phyloP scores from a whole-genome alignment of 2,888 invertebrate genomes.

The Choristoneura rosaceana region DNA sequence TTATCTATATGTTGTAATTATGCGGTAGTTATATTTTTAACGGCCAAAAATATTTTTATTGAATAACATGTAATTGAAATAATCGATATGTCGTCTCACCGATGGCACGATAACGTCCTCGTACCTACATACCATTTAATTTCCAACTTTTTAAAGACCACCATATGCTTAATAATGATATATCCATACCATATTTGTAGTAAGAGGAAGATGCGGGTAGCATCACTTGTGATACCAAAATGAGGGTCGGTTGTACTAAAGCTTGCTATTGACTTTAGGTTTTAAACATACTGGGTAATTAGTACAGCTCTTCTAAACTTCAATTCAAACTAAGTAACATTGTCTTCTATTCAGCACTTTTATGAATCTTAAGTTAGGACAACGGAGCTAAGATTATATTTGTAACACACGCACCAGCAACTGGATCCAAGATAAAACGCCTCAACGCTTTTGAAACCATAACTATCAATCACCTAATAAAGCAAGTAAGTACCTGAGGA shows the following conservation, averaged over 20 bases:
- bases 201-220: background rate
- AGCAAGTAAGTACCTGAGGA: constrained; percentile 58
- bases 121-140: background rate
- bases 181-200: background rate
- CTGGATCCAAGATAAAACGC: background rate
- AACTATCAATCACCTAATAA: background rate
- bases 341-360: background rate
- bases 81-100: background rate
- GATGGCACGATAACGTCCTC: background rate
- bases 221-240: background rate
- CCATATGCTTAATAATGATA: background rate
- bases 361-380: too few species aligned
- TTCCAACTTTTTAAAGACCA: background rate
- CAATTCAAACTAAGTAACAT: background rate
- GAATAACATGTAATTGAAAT: background rate
- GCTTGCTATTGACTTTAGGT: too few species aligned
- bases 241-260: background rate
- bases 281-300: background rate
- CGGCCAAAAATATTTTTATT: background rate
- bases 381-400: background rate
- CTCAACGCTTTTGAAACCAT: background rate
- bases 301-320: background rate
- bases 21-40: background rate
- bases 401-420: background rate
- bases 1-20: background rate